Percentiles rank a stretch among this genome's conserved stretches.
Conservation (phyloP, 2,797 vertebrate genomes). For the Enteromius paludinosus region DNA sequence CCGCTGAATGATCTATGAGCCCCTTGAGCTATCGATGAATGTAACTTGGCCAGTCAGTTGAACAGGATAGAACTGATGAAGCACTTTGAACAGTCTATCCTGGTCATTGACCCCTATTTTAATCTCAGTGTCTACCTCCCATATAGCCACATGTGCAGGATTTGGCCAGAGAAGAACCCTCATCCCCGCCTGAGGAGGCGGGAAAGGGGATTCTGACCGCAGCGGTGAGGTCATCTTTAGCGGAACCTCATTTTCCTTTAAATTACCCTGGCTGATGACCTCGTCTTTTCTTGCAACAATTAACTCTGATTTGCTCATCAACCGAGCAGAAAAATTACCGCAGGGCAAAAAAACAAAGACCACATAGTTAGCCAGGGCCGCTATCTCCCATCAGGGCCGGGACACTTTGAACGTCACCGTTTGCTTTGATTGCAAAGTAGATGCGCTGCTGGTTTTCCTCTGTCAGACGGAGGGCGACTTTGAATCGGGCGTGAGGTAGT, state of each 20-base stretch:
- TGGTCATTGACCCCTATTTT: slow-evolving; percentile 56
- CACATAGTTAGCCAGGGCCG: slow-evolving; percentile 62
- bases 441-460: slow-evolving; percentile 57
- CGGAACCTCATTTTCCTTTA: slow-evolving; percentile 81
- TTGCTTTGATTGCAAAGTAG: slow-evolving; percentile 71
- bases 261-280: slow-evolving; percentile 82
- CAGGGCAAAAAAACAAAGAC: slow-evolving; percentile 65
- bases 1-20: slow-evolving; percentile 31
- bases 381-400: slow-evolving; percentile 67
- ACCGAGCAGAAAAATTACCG: slow-evolving; percentile 66
- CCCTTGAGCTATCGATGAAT: slow-evolving; percentile 46
- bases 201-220: slow-evolving; percentile 70
- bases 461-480: slow-evolving; percentile 55
- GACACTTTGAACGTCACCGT: slow-evolving; percentile 70
- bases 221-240: slow-evolving; percentile 77
- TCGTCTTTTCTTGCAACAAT: slow-evolving; percentile 82
- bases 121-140: slow-evolving; percentile 58
- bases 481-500: slow-evolving; percentile 47
- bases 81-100: slow-evolving; percentile 50
- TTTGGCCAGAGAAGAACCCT: slow-evolving; percentile 77
- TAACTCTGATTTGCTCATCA: slow-evolving; percentile 82
- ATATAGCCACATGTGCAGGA: slow-evolving; percentile 69
- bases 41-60: slow-evolving; percentile 42
- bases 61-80: slow-evolving; percentile 49
- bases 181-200: slow-evolving; percentile 72